Percentiles rank a stretch among this genome's conserved stretches.
Evolutionary conservation across 2,113 vertebrate genomes (phyloP).

Genomic region (Austrofundulus limnaeus): DNA sequence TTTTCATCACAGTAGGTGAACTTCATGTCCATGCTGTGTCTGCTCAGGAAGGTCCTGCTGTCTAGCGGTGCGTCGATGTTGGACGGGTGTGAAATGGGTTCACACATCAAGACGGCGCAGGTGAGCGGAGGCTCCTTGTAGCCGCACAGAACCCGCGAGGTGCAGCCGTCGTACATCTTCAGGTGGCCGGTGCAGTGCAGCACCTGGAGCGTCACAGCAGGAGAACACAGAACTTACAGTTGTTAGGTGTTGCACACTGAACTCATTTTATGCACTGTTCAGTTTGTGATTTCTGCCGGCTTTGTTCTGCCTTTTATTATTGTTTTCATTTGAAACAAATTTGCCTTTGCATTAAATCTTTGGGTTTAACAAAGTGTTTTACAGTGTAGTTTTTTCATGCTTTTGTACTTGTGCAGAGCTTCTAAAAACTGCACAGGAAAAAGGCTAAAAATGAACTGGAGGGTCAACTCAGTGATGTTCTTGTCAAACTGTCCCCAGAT

Average conservation of each 20-base stretch:
- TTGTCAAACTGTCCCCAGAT: too few relatives aligned
- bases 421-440: too few relatives aligned
- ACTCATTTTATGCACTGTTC: neutral
- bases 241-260: neutral
- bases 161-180: slow-evolving; percentile 86
- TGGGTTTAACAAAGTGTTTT: too few relatives aligned
- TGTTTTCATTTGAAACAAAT: too few relatives aligned
- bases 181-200: slow-evolving; percentile 96
- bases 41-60: slow-evolving; percentile 95
- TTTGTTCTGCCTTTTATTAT: too few relatives aligned
- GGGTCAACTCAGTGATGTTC: too few relatives aligned
- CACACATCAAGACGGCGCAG: slow-evolving; percentile 94
- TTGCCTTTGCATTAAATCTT: too few relatives aligned
- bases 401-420: too few relatives aligned
- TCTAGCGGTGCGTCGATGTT: slow-evolving; percentile 96
- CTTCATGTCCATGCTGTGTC: slow-evolving; percentile 99
- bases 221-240: neutral
- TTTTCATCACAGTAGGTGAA: slow-evolving; percentile 98
- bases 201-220: slow-evolving; percentile 78
- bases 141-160: slow-evolving; percentile 83
- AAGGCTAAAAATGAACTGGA: too few relatives aligned
- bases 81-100: slow-evolving; percentile 94
- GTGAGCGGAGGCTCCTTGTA: slow-evolving; percentile 91
- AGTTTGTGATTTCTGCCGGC: too few relatives aligned
- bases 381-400: too few relatives aligned